Percentiles rank a stretch among this genome's conserved stretches.
Conservation (phyloP, 2,888 invertebrate genomes). For the Cephus rjabovi region DNA sequence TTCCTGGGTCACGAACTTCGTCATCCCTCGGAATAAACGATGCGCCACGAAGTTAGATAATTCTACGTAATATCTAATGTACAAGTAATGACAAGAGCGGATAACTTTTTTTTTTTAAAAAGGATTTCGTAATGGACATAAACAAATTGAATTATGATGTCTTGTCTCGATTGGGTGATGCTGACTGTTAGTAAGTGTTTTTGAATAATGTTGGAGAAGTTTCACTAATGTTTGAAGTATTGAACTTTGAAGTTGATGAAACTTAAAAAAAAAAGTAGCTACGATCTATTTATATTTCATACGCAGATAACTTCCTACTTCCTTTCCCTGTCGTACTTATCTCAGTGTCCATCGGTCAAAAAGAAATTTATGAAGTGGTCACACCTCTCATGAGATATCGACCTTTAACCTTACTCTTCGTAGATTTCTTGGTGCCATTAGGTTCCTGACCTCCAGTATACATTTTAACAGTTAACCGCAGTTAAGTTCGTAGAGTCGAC, state of each 20-base stretch:
- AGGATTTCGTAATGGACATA: not conserved
- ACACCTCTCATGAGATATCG: not conserved
- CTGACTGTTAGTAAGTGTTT: not conserved
- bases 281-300: no score
- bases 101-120: not conserved
- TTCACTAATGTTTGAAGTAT: not conserved
- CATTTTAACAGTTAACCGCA: not conserved
- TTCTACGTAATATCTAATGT: not conserved
- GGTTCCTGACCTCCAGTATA: not conserved
- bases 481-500: not conserved
- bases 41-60: not conserved
- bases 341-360: not conserved
- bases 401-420: not conserved
- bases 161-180: not conserved
- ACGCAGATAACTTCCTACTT: not conserved
- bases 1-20: not conserved
- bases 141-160: not conserved
- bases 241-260: not conserved
- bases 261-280: no score
- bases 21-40: constrained; percentile 1
- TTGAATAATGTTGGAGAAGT: no score
- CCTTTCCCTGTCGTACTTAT: not conserved
- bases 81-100: not conserved
- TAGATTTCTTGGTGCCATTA: not conserved
- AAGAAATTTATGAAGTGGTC: not conserved